Conservation (phyloP, 2,797 vertebrate genomes). For the Poeciliopsis turneri region DNA sequence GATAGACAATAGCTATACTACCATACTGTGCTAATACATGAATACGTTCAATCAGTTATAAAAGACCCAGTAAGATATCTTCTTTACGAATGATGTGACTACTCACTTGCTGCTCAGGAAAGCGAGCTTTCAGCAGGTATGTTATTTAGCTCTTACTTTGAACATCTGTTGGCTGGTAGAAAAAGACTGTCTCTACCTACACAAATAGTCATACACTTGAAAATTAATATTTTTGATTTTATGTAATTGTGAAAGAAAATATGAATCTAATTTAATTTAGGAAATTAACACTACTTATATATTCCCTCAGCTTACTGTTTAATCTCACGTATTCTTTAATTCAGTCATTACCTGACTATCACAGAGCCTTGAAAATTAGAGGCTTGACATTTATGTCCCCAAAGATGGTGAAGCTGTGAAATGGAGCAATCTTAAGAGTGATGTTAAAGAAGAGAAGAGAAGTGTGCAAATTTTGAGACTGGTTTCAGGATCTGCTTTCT, state of each 20-base stretch:
- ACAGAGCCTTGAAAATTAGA: not conserved
- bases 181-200: conserved; percentile 6
- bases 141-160: conserved; percentile 23
- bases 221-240: conserved; percentile 5
- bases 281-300: not conserved
- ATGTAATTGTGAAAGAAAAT: not conserved
- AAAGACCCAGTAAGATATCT: not conserved
- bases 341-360: not conserved
- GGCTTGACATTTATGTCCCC: not conserved
- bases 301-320: not conserved
- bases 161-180: conserved; percentile 15
- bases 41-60: not conserved
- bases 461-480: not conserved
- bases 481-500: conserved; percentile 6
- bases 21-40: conserved; percentile 3
- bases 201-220: conserved; percentile 10
- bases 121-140: conserved; percentile 16
- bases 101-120: conserved; percentile 39
- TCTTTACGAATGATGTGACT: not conserved
- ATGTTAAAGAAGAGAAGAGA: not conserved
- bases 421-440: not conserved
- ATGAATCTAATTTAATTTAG: not conserved
- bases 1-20: not conserved
- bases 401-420: not conserved
- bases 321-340: not conserved